A percentile compares a stretch with the other conserved stretches of the same genome.
phyloP scores from a whole-genome alignment of 2,797 vertebrate species.

The Anguilla anguilla region DNA sequence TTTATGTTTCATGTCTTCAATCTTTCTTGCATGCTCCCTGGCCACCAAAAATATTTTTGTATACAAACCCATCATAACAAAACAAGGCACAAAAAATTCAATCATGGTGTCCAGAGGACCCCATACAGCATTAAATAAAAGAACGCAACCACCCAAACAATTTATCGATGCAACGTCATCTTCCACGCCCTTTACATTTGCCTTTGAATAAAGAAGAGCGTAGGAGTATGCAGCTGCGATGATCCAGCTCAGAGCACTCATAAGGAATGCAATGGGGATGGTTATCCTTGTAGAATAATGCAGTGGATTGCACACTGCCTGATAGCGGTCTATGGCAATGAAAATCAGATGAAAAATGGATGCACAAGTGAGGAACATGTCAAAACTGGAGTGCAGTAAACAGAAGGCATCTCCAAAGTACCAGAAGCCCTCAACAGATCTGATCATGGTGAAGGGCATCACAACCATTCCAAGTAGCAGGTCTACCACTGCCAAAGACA shows the following conservation, averaged over 20 bases:
- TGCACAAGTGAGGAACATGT: conserved; percentile 69
- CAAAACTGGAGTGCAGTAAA: conserved; percentile 67
- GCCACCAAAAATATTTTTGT: conserved; percentile 68
- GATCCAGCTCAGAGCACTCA: conserved; percentile 63
- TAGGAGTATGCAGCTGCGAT: conserved; percentile 65
- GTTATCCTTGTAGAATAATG: conserved; percentile 64
- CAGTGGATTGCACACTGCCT: conserved; percentile 71
- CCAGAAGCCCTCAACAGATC: conserved; percentile 72
- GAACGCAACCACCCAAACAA: conserved; percentile 61
- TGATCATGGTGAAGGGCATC: conserved; percentile 72
- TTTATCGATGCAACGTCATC: conserved; percentile 58
- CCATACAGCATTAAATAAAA: conserved; percentile 68
- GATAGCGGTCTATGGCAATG: conserved; percentile 71
- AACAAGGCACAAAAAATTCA: conserved; percentile 63
- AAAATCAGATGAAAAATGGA: conserved; percentile 75
- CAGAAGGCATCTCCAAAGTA: conserved; percentile 70
- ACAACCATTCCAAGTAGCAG: conserved; percentile 66
- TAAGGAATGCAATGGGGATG: conserved; percentile 52
- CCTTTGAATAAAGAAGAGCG: conserved; percentile 64
- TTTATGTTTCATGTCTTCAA: conserved; percentile 38
- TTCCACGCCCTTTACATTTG: conserved; percentile 59
- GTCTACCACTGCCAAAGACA: conserved; percentile 73
- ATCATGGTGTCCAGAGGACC: conserved; percentile 63
- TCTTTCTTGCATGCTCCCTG: conserved; percentile 57
- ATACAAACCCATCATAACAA: conserved; percentile 60